Conservation (phyloP, 2,113 vertebrate species). For the Ascaphus truei region DNA sequence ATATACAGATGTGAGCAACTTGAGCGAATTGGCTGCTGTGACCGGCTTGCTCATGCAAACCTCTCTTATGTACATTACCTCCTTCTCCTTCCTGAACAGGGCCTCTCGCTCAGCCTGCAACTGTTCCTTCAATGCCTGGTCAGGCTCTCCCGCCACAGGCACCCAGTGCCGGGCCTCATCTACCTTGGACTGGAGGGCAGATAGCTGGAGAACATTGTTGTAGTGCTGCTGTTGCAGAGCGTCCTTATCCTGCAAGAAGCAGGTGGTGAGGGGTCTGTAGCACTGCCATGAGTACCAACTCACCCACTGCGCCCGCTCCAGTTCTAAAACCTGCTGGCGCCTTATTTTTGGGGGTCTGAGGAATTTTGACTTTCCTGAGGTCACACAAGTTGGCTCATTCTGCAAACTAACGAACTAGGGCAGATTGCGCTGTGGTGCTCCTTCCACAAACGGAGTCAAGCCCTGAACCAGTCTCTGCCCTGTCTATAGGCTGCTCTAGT, state of each 20-base stretch:
- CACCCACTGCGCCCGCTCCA: too few species aligned
- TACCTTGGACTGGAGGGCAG: conserved; percentile 75
- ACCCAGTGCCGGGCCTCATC: conserved; percentile 70
- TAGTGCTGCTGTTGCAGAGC: conserved; percentile 78
- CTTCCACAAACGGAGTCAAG: too few species aligned
- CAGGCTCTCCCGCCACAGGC: conserved; percentile 41
- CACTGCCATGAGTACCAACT: not conserved
- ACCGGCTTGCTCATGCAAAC: too few species aligned
- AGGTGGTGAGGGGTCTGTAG: not conserved
- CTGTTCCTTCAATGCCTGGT: conserved; percentile 60
- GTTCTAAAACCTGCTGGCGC: conserved; percentile 53
- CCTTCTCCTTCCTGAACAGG: conserved; percentile 62
- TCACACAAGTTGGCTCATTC: too few species aligned
- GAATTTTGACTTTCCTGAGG: too few species aligned
- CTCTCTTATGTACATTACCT: conserved; percentile 70
- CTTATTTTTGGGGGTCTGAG: too few species aligned
- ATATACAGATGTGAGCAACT: conserved; percentile 25
- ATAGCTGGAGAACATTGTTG: conserved; percentile 74
- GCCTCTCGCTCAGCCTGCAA: conserved; percentile 60
- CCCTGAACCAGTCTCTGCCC: too few species aligned
- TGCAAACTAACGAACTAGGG: too few species aligned
- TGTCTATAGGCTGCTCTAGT: too few species aligned
- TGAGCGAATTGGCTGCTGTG: too few species aligned
- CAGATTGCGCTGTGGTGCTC: too few species aligned
- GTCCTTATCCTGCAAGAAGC: conserved; percentile 75